Evolutionary conservation across 2,888 invertebrate species (phyloP), one percentile per base, ranked within the genome.

Genomic region (Hydropsyche betteni): DNA sequence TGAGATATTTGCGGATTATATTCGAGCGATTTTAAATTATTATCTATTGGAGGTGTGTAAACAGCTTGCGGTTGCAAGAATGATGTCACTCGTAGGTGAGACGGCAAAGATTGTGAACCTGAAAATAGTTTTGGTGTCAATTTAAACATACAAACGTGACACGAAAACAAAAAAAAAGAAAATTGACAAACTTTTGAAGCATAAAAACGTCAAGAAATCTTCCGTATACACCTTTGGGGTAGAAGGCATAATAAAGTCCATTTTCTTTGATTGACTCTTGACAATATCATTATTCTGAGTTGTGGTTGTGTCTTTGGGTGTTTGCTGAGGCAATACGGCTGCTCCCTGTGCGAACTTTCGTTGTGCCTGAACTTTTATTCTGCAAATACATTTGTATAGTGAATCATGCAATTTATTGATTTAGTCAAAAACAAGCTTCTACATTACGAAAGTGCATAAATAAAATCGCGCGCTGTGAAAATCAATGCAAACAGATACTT

Each of bases 321-420:
- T 81, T 51, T 82, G 83, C 7, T 79, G 75, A 44, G 83, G 81
- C 16, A 83, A 80, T 74, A 84, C 84, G 50, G 90, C 90, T 16
- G 91, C 91, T 80, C 93, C 94, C 85, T 94, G 94, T 51, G 95
- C 95, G 88, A 95, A 95, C 85, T 95, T 95, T 78, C 95, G 87
- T 85, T 95, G 95, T 61, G 94, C 95, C 83, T 94, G 94, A 76
- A 94, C 93, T 86, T 93, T 93, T 64, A 91, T 90, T 83, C 93
- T 93, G 80, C n/a, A 69, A 51, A 50, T 14, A 69, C 5, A 69
- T 16, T 16, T 69, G 51, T 69, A 51, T 24, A 69, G 16, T 51
- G 34, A 69, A 69, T 69, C 6, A 24, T 36, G 69, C 14, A n/a
- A 69, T 69, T 7, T 51, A 68, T 24, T 24, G 24, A 24, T 24